Conservation (phyloP, 2,888 invertebrate species). For the Catocala fraxini region DNA sequence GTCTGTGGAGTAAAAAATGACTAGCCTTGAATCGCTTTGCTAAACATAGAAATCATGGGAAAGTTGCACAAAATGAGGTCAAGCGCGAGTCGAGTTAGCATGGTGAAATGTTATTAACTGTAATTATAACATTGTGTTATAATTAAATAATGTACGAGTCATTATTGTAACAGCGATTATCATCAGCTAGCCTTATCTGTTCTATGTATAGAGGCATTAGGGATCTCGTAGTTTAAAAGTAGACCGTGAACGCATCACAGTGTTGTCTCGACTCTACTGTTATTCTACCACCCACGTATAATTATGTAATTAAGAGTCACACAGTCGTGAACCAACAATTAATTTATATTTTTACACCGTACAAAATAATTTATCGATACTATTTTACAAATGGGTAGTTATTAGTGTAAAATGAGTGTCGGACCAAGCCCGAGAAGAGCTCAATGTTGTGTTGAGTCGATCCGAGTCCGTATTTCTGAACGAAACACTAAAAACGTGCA, state of each 20-base stretch:
- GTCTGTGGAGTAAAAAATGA: neutral
- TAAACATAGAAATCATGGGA: conserved; percentile 19
- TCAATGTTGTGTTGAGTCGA: too few relatives aligned
- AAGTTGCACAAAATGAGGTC: conserved; percentile 23
- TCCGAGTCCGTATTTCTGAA: conserved; percentile 1
- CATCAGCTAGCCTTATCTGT: neutral
- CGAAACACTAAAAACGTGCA: conserved; percentile 21
- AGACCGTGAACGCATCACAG: neutral
- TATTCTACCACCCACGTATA: neutral
- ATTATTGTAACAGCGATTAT: neutral
- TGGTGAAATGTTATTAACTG: conserved; percentile 11
- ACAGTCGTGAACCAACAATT: too few relatives aligned
- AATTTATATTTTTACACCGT: too few relatives aligned
- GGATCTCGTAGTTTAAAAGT: too few relatives aligned
- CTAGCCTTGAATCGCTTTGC: conserved; percentile 16
- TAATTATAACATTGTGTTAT: conserved; percentile 8
- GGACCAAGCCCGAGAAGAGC: too few relatives aligned
- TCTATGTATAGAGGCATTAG: too few relatives aligned
- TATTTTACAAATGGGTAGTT: too few relatives aligned
- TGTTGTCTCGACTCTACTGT: neutral
- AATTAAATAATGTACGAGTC: neutral
- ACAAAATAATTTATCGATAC: too few relatives aligned
- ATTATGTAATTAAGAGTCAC: too few relatives aligned
- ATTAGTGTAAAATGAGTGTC: too few relatives aligned
- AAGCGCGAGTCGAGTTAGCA: conserved; percentile 13